Evolutionary conservation across 2,113 vertebrate species (phyloP).

Genomic region (Fukomys damarensis): DNA sequence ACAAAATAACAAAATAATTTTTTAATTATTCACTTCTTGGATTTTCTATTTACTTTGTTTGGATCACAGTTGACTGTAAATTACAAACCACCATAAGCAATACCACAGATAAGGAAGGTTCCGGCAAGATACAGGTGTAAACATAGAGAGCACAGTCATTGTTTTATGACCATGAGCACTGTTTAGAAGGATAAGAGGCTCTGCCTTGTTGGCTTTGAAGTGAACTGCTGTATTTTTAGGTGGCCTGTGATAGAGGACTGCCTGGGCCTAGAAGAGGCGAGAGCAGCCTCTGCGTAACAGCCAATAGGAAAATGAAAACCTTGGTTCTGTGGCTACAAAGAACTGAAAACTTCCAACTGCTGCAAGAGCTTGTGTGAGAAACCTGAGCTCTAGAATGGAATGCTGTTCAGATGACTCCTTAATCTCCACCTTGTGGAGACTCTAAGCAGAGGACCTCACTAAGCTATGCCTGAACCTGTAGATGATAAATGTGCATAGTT

Average conservation of each 20-base stretch:
- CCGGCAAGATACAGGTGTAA: neutral
- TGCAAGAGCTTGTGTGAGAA: neutral
- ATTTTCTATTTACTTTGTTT: neutral
- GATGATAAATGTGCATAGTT: neutral
- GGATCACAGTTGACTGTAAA: neutral
- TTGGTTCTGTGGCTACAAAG: neutral
- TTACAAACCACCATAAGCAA: neutral
- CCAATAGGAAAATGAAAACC: neutral
- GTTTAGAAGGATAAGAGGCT: neutral
- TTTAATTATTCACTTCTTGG: neutral
- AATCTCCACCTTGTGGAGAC: neutral
- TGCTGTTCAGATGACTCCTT: neutral
- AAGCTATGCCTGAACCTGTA: neutral
- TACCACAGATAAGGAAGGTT: too few relatives aligned
- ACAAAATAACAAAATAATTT: neutral
- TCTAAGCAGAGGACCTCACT: neutral
- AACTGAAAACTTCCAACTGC: neutral
- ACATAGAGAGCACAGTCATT: neutral
- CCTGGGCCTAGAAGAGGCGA: too few relatives aligned
- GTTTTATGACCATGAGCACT: neutral
- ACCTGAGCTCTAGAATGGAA: neutral
- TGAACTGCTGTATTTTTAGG: neutral
- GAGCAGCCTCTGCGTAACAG: neutral
- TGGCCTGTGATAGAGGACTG: neutral
- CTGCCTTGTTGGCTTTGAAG: neutral